These are phyloP conservation scores for Bombus polaris DNA, from an alignment of 1,140 invertebrate genomes.

Conservation along the genomic window DNA sequence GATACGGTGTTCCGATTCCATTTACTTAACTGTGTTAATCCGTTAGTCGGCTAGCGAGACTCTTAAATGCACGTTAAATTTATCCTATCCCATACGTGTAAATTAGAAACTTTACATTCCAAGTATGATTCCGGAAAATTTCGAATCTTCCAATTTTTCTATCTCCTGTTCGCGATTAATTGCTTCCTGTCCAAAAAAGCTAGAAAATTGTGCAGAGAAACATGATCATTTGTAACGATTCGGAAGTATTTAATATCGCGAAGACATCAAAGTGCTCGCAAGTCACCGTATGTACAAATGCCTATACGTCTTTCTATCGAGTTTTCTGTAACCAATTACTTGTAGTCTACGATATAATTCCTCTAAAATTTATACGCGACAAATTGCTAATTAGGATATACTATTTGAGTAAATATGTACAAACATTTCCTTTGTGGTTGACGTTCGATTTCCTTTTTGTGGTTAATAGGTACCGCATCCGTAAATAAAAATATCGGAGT, in stretches of 20 bases:
- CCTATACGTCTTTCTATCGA: too few species aligned
- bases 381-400: background rate
- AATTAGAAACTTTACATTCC: slow-evolving; percentile 1
- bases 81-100: too few species aligned
- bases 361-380: background rate
- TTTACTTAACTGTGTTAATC: slow-evolving; percentile 61
- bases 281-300: background rate
- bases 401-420: too few species aligned
- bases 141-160: background rate
- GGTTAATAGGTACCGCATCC: background rate
- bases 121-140: background rate
- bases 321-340: background rate
- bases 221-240: background rate
- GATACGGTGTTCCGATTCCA: slow-evolving; percentile 40
- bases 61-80: slow-evolving; percentile 3
- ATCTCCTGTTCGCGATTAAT: background rate
- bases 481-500: background rate
- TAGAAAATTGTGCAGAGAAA: background rate
- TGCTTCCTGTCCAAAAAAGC: background rate
- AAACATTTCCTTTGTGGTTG: too few species aligned
- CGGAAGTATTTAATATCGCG: too few species aligned
- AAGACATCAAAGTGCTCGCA: background rate
- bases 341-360: background rate
- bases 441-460: background rate
- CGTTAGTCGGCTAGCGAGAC: slow-evolving; percentile 38